Conservation (phyloP, 1,140 invertebrate species). For the Zaprionus taronus region DNA sequence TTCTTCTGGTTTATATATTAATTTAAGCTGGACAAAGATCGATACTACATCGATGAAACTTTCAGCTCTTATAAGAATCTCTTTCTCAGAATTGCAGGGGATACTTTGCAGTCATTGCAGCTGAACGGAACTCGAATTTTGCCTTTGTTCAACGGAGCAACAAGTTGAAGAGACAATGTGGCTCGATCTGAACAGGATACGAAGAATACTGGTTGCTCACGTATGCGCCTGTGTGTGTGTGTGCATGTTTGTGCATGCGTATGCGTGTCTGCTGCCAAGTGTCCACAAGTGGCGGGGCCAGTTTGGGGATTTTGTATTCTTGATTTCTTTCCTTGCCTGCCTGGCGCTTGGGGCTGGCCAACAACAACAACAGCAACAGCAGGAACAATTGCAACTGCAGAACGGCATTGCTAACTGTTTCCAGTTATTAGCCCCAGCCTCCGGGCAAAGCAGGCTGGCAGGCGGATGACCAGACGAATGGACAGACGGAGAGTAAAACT, state of each 20-base stretch:
- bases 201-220: not conserved
- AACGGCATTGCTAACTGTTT: conserved; percentile 42
- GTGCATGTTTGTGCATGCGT: not conserved
- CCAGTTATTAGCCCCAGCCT: conserved; percentile 41
- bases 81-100: not conserved
- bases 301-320: conserved; percentile 40
- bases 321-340: conserved; percentile 7
- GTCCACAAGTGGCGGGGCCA: conserved; percentile 19
- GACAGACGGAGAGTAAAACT: not conserved
- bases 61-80: no score
- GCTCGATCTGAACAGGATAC: conserved; percentile 10
- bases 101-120: not conserved
- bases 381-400: conserved; percentile 24
- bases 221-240: not conserved
- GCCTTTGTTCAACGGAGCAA: not conserved
- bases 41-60: no score
- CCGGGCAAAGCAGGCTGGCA: conserved; percentile 6
- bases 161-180: not conserved
- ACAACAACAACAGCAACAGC: conserved; percentile 12
- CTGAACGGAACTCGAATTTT: not conserved
- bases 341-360: conserved; percentile 24
- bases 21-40: no score
- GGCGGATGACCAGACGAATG: conserved; percentile 5
- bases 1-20: no score
- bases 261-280: not conserved